A percentile compares a stretch with the other conserved stretches of the same genome.
phyloP scores from a whole-genome alignment of 2,113 vertebrate genomes.

The Rhinoptilus africanus region DNA sequence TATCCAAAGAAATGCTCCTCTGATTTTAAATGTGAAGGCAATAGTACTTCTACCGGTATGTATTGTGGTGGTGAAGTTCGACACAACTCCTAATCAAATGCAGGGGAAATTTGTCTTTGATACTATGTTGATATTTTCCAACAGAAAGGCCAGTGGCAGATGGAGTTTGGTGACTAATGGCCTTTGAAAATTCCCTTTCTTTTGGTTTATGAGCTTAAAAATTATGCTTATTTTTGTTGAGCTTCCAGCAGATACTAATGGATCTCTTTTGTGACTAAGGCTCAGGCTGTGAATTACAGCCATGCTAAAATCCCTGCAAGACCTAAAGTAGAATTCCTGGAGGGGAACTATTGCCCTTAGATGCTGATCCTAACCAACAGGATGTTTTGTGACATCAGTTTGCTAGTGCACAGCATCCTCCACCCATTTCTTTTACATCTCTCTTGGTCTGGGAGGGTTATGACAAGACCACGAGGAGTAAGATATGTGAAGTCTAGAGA shows the following conservation, averaged over 20 bases:
- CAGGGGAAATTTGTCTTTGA: background rate
- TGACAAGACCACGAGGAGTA: rapidly evolving
- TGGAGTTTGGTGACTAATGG: background rate
- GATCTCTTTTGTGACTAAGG: background rate
- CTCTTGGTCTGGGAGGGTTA: background rate
- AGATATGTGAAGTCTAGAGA: background rate
- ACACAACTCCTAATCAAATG: background rate
- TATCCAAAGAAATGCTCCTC: background rate
- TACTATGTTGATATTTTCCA: background rate
- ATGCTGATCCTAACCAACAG: background rate
- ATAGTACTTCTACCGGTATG: background rate
- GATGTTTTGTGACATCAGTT: background rate
- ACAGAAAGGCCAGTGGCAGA: background rate
- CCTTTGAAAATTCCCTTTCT: background rate
- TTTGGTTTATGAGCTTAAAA: background rate
- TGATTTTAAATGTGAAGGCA: background rate
- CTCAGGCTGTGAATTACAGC: background rate
- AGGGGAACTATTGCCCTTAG: background rate
- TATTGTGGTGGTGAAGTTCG: background rate
- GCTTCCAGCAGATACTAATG: background rate
- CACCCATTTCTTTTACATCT: background rate
- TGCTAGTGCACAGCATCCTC: background rate
- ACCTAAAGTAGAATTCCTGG: background rate
- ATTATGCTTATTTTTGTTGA: background rate
- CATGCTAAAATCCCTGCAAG: background rate